Evolutionary conservation across 2,113 vertebrate species (phyloP).

Genomic region (Perccottus glenii): DNA sequence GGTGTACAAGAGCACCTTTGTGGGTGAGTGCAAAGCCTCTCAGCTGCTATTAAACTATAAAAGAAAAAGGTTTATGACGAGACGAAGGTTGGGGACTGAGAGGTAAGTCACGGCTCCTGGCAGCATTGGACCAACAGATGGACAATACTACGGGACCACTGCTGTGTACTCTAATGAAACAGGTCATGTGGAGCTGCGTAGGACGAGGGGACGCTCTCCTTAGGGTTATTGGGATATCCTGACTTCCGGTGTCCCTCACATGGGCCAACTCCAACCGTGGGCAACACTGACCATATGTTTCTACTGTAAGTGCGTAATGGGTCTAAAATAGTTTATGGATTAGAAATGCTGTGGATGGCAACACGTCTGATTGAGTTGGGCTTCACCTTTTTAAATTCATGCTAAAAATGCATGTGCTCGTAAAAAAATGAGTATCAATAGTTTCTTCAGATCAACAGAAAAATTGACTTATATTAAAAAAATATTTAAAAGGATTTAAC

Average conservation of each 20-base stretch:
- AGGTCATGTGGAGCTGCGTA: constrained; percentile 20
- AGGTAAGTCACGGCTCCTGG: constrained; percentile 35
- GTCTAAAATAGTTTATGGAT: neutral
- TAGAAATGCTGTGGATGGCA: neutral
- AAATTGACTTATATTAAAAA: too few species aligned
- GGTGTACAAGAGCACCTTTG: neutral
- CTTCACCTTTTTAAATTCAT: too few species aligned
- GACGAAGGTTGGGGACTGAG: neutral
- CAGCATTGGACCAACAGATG: constrained; percentile 39
- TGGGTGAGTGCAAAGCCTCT: constrained; percentile 22
- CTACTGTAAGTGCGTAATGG: neutral
- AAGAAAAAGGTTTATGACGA: neutral
- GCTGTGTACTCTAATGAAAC: constrained; percentile 29
- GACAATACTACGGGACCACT: constrained; percentile 22
- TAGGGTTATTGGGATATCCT: constrained; percentile 45
- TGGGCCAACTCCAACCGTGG: constrained; percentile 2
- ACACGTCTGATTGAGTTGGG: too few species aligned
- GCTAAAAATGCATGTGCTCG: too few species aligned
- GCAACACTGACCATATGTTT: constrained; percentile 25
- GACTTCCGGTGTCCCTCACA: constrained; percentile 33
- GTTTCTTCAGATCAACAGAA: too few species aligned
- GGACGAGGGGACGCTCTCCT: constrained; percentile 22
- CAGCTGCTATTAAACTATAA: constrained; percentile 18
- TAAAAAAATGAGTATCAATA: too few species aligned
- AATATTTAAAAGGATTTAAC: too few species aligned